Evolutionary conservation across 2,797 vertebrate genomes (phyloP), one percentile per base, ranked within the genome.

Genomic region (Lagocephalus sceleratus): DNA sequence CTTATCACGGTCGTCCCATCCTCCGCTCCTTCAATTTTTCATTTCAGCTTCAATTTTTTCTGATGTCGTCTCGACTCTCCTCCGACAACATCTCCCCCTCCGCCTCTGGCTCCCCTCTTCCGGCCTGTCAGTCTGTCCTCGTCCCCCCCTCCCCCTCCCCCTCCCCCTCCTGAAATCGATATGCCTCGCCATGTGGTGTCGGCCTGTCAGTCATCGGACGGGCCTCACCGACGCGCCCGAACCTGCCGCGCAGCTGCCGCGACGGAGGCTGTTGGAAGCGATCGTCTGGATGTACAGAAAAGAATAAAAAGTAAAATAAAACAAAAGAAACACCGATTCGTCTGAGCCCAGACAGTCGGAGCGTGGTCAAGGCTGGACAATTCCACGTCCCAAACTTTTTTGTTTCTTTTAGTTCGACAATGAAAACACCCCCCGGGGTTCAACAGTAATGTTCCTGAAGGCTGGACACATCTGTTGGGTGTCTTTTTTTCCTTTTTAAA

Each of bases 11-110:
- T 83, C 82, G 60, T 74, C 79, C 71, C 79, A 87, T 84, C 80
- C 71, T 73, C 81, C 79, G 77, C 79, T 41, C 49, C 78, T 78
- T 84, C 80, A 85, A 85, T 86, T 87, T 89, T 82, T 88, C 82
- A 88, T 87, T 89, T 87, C 85, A 87, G 79, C 82, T 84, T 6
- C 76, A 75, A 84, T 86, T 89, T 79, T 85, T 70, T 66, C 54
- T 87, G 81, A 87, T 57, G 65, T 74, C 68, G 57, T 63, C 78
- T 61, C 71, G 53, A 70, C 67, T 78, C 78, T 62, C 58, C 70
- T 74, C 25, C 49, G 6, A 58, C 57, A 39, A 75, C 73, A 76
- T 66, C 64, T 79, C 72, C 58, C 57, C 58, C 75, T 75, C 64
- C 63, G 55, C 41, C 48, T 72, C 75, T 51, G 64, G 60, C 77